Evolutionary conservation across 2,888 invertebrate genomes (phyloP), one percentile per base, ranked within the genome.

Genomic region (Pandemis corylana): DNA sequence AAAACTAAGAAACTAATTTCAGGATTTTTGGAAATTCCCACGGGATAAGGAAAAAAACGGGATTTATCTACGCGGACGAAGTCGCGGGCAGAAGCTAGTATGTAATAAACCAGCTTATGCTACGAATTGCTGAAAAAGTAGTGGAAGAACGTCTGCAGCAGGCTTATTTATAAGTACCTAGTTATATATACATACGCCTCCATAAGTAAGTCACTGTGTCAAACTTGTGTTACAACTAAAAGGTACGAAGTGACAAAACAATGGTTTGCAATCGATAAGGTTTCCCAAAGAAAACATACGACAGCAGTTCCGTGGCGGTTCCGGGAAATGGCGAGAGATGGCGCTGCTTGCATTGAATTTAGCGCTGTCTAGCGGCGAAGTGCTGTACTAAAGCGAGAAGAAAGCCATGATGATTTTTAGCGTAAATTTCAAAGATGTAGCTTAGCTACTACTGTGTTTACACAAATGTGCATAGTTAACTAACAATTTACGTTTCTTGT

Each of bases 191-290:
- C 2, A 20, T 20, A 4, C 49, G 13, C 62, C 41, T n/a, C n/a
- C 28, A 41, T 41, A 67, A 53, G 53, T 74, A 74, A 70, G 74
- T 42, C 69, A 74, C 28, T 74, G 69, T 74, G 74, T 74, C 74
- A 74, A 65, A 51, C 59, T 36, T 61, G 44, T 28, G 9, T 13
- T 10, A 61, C 12, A 42, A 51, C 51, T n/a, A 51, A 44, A 66
- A 70, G 65, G 69, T 61, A 44, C 9, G 15, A 74, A 61, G 15
- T 49, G 59, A 51, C 74, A 61, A 61, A 74, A 74, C 74, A 74
- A 74, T 70, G 63, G 69, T 7, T 49, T 20, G 7, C 2, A 74
- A 70, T 74, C 74, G 51, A 74, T 74, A 73, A 66, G n/a, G 28
- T 69, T 65, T 66, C 59, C 41, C 15, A 36, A 46, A 51, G 51